These are phyloP conservation scores for Diadema setosum DNA, from an alignment of 35 echinoderm and acorn worm genomes.

Conservation along the genomic window DNA sequence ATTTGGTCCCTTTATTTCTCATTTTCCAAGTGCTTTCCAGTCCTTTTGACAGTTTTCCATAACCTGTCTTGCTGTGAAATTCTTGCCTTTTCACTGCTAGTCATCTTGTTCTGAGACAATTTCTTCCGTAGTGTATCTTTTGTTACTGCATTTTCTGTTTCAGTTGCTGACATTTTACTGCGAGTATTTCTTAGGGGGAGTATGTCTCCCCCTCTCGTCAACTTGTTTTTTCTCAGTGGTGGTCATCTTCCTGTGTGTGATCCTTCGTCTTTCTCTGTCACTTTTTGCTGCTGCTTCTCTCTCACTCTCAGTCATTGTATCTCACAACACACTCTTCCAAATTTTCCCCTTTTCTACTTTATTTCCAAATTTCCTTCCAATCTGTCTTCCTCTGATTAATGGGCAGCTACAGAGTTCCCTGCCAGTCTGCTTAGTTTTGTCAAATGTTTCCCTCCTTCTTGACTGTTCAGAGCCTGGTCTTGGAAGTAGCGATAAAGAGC, in stretches of 20 bases:
- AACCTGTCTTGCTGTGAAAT: not conserved
- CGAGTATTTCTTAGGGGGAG: not conserved
- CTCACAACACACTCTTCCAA: not conserved
- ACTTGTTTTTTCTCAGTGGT: not conserved
- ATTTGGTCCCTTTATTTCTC: not conserved
- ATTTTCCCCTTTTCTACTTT: not conserved
- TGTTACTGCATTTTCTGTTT: not conserved
- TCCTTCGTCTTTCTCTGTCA: not conserved
- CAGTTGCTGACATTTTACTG: not conserved
- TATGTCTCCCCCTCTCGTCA: not conserved
- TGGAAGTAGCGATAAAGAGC: not conserved
- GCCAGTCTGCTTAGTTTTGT: not conserved
- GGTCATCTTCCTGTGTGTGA: too few relatives aligned
- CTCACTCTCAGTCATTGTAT: not conserved
- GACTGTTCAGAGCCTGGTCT: not conserved
- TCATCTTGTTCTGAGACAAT: not conserved
- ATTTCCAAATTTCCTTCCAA: not conserved
- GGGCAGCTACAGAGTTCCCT: not conserved
- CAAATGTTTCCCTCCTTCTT: not conserved
- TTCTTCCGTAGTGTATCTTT: not conserved
- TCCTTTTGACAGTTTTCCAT: not conserved
- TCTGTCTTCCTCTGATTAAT: not conserved
- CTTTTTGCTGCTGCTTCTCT: not conserved
- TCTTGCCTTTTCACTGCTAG: not conserved
- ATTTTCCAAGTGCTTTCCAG: not conserved